A percentile compares a stretch with the other conserved stretches of the same genome.
Evolutionary conservation across 2,113 vertebrate genomes (phyloP).

Genomic region (Malaclemys terrapin): DNA sequence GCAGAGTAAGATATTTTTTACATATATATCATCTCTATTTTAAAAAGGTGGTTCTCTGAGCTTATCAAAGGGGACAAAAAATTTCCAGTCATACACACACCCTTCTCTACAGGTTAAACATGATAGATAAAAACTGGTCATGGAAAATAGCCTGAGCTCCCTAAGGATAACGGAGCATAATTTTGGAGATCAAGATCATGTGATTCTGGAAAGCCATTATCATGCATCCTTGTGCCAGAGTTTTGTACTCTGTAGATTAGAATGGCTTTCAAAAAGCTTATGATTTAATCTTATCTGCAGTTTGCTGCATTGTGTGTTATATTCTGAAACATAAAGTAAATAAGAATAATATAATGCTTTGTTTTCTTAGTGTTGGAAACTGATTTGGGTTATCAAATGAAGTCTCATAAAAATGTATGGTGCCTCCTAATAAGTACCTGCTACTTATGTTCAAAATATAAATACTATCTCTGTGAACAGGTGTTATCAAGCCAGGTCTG

Average conservation of each 20-base stretch:
- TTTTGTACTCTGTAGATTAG: accelerated
- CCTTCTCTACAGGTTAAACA: background rate
- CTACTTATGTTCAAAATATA: background rate
- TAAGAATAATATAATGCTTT: background rate
- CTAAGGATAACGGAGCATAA: background rate
- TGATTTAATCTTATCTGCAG: background rate
- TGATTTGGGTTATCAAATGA: background rate
- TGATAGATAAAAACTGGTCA: background rate
- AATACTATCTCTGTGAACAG: background rate
- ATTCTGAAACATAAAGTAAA: too few species aligned
- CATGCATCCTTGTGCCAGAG: accelerated
- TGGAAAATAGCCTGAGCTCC: background rate
- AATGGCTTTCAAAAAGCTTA: accelerated
- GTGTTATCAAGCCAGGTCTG: background rate
- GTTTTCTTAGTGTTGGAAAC: background rate
- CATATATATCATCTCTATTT: background rate
- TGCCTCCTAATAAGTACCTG: background rate
- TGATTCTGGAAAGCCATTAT: accelerated
- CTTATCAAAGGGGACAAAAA: background rate
- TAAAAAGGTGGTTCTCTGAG: background rate
- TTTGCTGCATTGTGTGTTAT: accelerated
- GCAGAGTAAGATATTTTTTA: background rate
- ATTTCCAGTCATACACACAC: background rate
- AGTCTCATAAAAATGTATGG: background rate
- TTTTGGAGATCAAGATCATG: background rate